Evolutionary conservation across 2,113 vertebrate genomes (phyloP), one percentile per base, ranked within the genome.

Genomic region (Pterocles gutturalis): DNA sequence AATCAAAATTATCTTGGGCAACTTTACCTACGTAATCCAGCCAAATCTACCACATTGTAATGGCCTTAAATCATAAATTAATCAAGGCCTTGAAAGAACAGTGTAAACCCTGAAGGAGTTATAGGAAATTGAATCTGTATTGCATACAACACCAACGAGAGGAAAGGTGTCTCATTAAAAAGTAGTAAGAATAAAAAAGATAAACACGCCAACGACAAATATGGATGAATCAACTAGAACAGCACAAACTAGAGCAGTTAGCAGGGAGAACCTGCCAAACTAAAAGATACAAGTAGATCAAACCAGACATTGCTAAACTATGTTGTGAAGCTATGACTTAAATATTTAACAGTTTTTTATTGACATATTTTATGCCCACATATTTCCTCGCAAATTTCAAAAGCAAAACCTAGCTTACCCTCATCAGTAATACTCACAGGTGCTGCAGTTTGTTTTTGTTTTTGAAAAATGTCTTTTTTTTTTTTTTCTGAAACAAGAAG

Each of bases 281-380:
- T 29, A 57, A 84, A 89, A 96, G 87, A 97, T 54, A 92, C 25
- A 76, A 84, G 53, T 18, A 95, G 70, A 95, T 94, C 92, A 96
- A 95, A 94, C 66, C 85, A 97, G 70, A 57, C 80, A 80, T 19
- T 95, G 91, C 93, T 89, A 65, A 95, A 89, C 89, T 92, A 72
- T 46, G 81, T 46, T 79, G 83, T 89, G 73, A 97, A 83, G 81
- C 77, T 95, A 78, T 8, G 34, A 77, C 82, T 97, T 95, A 96
- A 97, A 96, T 95, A 96, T 96, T 97, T 97, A 96, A 64, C 92
- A 96, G 85, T 5, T 93, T 95, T 96, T 95, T 96, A 95, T 75
- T 95, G 92, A 93, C 95, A 73, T 93, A 72, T 89, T 90, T 95
- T 89, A 88, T 88, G 13, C 89, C 86, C 93, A 90, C 72, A 22